These are phyloP conservation scores for Xylocopa sonorina DNA, from an alignment of 1,140 invertebrate species.

Conservation along the genomic window DNA sequence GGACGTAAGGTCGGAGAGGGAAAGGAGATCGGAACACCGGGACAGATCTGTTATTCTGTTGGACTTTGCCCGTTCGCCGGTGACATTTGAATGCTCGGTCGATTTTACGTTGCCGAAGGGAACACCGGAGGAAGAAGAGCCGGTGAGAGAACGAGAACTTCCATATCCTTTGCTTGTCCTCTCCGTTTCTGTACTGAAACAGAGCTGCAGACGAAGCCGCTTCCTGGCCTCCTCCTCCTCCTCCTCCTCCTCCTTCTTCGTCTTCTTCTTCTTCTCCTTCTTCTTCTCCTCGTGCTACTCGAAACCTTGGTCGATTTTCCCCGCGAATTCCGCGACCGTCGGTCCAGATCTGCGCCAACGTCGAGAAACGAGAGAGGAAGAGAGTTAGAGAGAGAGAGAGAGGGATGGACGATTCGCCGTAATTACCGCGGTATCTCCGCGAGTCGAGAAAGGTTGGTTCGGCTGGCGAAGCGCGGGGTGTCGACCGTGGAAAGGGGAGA, in stretches of 20 bases:
- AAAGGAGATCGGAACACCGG: slow-evolving; percentile 47
- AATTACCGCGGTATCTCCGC: slow-evolving; percentile 48
- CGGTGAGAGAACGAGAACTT: slow-evolving; percentile 32
- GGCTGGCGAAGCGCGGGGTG: neutral
- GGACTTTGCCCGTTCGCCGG: slow-evolving; percentile 68
- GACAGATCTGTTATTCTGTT: slow-evolving; percentile 79
- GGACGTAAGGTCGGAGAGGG: slow-evolving; percentile 28
- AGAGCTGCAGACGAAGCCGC: neutral
- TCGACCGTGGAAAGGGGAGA: neutral
- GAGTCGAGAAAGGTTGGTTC: neutral
- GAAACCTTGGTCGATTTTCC: neutral
- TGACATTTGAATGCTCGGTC: slow-evolving; percentile 80
- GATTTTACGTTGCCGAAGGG: slow-evolving; percentile 57
- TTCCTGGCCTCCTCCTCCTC: neutral
- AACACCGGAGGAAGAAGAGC: slow-evolving; percentile 40
- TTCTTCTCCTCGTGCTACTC: neutral
- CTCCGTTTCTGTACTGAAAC: neutral
- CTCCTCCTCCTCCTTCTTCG: too few relatives aligned
- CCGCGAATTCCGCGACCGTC: slow-evolving; percentile 3
- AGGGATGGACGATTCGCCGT: slow-evolving; percentile 31
- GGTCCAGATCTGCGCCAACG: slow-evolving; percentile 9
- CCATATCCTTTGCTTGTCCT: slow-evolving; percentile 1
- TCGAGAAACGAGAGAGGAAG: neutral
- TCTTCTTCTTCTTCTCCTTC: neutral
- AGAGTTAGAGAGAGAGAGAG: neutral